These are phyloP conservation scores for Pempheris klunzingeri DNA, from an alignment of 2,797 vertebrate species.

Conservation along the genomic window DNA sequence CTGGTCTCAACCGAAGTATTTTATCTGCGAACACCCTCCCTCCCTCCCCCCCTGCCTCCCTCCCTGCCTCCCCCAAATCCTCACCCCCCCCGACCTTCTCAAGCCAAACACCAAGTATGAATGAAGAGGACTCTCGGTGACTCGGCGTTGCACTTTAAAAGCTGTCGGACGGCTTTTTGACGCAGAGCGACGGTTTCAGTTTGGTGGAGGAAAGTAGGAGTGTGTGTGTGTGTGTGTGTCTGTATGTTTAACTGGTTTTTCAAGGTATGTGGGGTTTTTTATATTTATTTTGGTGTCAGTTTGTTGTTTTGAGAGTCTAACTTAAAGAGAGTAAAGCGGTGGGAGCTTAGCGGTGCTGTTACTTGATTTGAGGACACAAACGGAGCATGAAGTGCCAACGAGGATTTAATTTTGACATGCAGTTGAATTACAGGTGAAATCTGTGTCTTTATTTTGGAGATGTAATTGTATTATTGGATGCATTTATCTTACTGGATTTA, in stretches of 20 bases:
- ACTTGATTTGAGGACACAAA: constrained; percentile 89
- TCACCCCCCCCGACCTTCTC: constrained; percentile 78
- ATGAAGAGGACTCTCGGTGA: constrained; percentile 92
- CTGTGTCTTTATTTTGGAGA: constrained; percentile 75
- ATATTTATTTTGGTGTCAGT: constrained; percentile 89
- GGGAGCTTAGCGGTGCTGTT: constrained; percentile 86
- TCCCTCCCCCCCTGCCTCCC: background rate
- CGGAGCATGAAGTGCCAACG: constrained; percentile 94
- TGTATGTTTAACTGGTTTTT: constrained; percentile 61
- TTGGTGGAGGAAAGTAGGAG: constrained; percentile 91
- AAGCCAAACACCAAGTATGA: constrained; percentile 94
- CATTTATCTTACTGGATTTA: constrained; percentile 77
- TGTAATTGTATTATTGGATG: constrained; percentile 82
- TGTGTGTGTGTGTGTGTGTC: constrained; percentile 88
- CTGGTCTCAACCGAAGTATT: constrained; percentile 92
- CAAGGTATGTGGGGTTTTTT: constrained; percentile 84
- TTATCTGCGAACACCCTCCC: constrained; percentile 34
- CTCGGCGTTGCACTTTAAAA: constrained; percentile 90
- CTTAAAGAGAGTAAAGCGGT: constrained; percentile 84
- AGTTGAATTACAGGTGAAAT: constrained; percentile 38
- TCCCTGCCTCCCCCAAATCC: too few relatives aligned
- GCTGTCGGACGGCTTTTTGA: constrained; percentile 87
- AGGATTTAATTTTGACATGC: constrained; percentile 80
- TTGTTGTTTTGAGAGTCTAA: constrained; percentile 78
- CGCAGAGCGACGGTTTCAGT: constrained; percentile 89